Base-by-base conservation (phyloP, 1,140 invertebrate genomes). In the Neotoxoptera formosana region DNA sequence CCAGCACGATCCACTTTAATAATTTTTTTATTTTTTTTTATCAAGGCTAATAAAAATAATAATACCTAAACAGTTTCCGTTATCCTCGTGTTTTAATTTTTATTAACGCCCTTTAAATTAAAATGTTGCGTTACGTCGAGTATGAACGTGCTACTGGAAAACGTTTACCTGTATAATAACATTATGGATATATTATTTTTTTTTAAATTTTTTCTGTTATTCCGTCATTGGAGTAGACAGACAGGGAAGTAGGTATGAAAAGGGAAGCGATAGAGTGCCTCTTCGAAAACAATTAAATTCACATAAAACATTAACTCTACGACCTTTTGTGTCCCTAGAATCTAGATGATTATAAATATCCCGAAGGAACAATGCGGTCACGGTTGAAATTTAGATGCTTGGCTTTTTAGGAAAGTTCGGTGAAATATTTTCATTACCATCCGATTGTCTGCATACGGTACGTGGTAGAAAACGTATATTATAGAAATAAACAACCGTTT, bases 241-340 rank as follows among this genome's bases (percentile, higher is more conserved):
- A 67, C 14, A 67, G 30, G 7, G 14, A n/a, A 86, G 25, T 41
- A 41, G 41, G 41, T 23, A 47, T 86, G 36, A 86, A 11, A 41
- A 41, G 23, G 83, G 23, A 86, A 41, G 36, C 23, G 23, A 88
- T 89, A 53, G 87, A 89, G 48, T 25, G 47, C 88, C 11, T 47
- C 47, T 89, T 89, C 51, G 34, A 89, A 89, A 89, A 89, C 51
- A 89, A 89, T 89, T 89, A 89, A 89, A 89, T 56, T 89, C 51
- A 34, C 48, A 53, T 56, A 53, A 53, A 89, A 34, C 87, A 89
- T 56, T 56, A 89, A 89, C 51, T 89, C 88, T 56, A 53, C 9
- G 88, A 53, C 88, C 51, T 89, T 89, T 89, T 56, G 51, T 56
- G 88, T 41, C 88, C 88, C 48, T 34, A 36, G 88, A 89, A 51